These are phyloP conservation scores for Alaudala cheleensis DNA, from an alignment of 2,113 vertebrate species.

Conservation along the genomic window DNA sequence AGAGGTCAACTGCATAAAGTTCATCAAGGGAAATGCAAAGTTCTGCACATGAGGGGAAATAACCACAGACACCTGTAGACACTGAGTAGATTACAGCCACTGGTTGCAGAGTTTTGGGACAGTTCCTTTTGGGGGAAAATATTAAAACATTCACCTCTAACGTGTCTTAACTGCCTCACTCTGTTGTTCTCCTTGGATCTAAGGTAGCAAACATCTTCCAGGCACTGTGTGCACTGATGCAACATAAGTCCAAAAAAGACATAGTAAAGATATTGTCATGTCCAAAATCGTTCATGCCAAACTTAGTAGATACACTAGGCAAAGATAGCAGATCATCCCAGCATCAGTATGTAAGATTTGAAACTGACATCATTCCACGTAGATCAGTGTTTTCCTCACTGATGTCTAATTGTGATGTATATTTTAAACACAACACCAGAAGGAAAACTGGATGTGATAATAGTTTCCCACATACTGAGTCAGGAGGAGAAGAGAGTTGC, in stretches of 20 bases:
- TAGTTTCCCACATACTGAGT: not conserved
- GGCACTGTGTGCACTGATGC: not conserved
- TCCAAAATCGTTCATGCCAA: not conserved
- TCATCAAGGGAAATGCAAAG: not conserved
- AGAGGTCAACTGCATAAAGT: not conserved
- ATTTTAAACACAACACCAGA: not conserved
- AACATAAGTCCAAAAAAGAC: not conserved
- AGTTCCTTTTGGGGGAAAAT: not conserved
- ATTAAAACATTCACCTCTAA: fast-evolving
- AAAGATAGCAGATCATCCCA: not conserved
- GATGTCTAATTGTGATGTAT: not conserved
- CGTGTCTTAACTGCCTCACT: fast-evolving
- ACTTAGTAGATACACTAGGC: not conserved
- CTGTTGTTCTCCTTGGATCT: not conserved
- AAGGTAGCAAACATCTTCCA: not conserved
- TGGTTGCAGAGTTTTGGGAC: not conserved
- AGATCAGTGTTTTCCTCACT: not conserved
- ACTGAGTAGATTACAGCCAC: not conserved
- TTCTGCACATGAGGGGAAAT: not conserved
- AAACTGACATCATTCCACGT: not conserved
- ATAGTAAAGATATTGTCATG: not conserved
- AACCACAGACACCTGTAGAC: not conserved
- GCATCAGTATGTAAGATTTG: not conserved
- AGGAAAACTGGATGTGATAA: not conserved
- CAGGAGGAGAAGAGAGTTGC: not conserved